These are phyloP conservation scores for Rhabdomys dilectus DNA, from an alignment of 2,113 vertebrate species.

Conservation along the genomic window DNA sequence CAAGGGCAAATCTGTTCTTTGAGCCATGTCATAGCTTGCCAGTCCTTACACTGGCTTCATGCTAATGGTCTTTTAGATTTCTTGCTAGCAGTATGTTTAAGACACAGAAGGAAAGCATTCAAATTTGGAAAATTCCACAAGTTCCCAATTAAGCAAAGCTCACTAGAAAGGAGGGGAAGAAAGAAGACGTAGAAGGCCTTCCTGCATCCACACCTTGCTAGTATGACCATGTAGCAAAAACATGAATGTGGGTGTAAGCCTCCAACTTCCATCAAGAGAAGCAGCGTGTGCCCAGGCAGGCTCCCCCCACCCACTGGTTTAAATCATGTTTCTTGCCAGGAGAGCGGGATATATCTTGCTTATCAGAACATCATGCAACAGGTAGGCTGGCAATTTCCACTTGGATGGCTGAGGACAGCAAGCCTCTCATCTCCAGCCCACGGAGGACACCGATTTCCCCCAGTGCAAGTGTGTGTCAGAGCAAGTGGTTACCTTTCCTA, in stretches of 20 bases:
- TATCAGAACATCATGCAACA: conserved; percentile 60
- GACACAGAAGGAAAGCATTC: conserved; percentile 30
- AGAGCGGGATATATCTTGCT: neutral
- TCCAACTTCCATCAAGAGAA: conserved; percentile 22
- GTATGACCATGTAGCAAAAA: neutral
- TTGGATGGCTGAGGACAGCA: conserved; percentile 49
- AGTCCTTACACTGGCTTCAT: neutral
- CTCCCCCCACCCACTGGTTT: neutral
- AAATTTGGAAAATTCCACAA: conserved; percentile 30
- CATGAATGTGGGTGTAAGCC: neutral
- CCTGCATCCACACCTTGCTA: neutral
- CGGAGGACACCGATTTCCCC: neutral
- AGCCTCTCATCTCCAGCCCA: conserved; percentile 41
- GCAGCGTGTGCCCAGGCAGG: neutral
- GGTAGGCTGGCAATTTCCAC: conserved; percentile 45
- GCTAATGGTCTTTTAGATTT: conserved; percentile 44
- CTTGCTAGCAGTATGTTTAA: conserved; percentile 25
- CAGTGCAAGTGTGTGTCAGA: neutral
- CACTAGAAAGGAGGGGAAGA: neutral
- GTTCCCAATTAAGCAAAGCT: conserved; percentile 36
- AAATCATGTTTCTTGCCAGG: neutral
- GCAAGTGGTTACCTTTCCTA: conserved; percentile 91
- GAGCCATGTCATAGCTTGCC: neutral
- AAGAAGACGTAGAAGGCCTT: conserved; percentile 22
- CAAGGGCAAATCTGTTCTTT: neutral